Evolutionary conservation across 2,888 invertebrate species (phyloP).

Genomic region (Drosophila affinis): DNA sequence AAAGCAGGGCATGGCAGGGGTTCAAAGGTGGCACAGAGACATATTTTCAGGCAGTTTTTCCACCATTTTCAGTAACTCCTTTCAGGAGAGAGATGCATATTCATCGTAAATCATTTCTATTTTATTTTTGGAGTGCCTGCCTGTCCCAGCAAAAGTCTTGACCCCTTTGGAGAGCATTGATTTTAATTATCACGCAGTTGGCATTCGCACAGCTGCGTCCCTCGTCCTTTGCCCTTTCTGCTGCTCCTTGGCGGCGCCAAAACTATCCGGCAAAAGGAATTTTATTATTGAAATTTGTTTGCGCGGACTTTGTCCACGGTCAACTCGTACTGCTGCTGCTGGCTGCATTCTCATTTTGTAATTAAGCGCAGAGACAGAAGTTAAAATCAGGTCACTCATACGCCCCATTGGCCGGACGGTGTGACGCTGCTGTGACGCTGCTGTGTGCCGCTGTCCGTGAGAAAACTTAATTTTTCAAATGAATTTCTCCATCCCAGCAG

Average conservation of each 20-base stretch:
- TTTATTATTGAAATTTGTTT: constrained; percentile 76
- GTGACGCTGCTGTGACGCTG: constrained; percentile 19
- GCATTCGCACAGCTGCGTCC: constrained; percentile 43
- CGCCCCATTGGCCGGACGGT: constrained; percentile 37
- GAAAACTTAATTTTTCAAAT: constrained; percentile 64
- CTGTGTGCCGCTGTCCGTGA: constrained; percentile 27
- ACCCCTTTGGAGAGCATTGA: constrained; percentile 41
- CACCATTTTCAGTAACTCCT: too few relatives aligned
- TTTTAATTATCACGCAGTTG: constrained; percentile 48
- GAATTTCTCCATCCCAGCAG: constrained; percentile 53
- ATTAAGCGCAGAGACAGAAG: constrained; percentile 72
- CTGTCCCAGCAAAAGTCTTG: constrained; percentile 12
- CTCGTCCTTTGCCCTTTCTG: background rate
- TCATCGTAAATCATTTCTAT: background rate
- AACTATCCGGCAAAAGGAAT: constrained; percentile 43
- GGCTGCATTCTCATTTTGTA: constrained; percentile 62
- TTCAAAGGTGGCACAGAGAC: background rate
- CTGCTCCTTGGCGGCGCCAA: constrained; percentile 42
- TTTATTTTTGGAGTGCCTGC: background rate
- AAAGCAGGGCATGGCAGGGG: background rate
- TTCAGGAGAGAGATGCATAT: background rate
- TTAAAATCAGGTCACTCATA: constrained; percentile 67
- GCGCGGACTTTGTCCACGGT: constrained; percentile 41
- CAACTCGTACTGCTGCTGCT: constrained; percentile 16
- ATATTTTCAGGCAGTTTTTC: too few relatives aligned